Evolutionary conservation across 2,113 vertebrate genomes (phyloP).

Genomic region (Festucalex cinctus): DNA sequence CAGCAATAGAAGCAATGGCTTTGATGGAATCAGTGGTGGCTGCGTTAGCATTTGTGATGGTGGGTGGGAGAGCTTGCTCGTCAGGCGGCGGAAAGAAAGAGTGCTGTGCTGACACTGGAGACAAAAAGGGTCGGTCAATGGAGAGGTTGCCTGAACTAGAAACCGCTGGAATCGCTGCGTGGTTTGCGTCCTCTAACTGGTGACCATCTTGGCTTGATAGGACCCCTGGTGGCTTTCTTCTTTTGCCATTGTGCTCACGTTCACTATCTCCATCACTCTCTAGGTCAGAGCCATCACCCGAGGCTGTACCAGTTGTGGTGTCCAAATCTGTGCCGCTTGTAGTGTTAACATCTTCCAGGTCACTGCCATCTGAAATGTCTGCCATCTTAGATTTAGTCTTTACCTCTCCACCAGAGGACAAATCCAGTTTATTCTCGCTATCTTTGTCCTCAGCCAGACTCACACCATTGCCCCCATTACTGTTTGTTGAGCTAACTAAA

Average conservation of each 20-base stretch:
- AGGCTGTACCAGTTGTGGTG: slow-evolving; percentile 91
- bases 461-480: slow-evolving; percentile 65
- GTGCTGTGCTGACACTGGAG: slow-evolving; percentile 78
- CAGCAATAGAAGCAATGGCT: slow-evolving; percentile 96
- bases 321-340: slow-evolving; percentile 96
- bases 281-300: slow-evolving; percentile 86
- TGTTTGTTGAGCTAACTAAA: slow-evolving; percentile 78
- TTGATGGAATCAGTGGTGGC: slow-evolving; percentile 95
- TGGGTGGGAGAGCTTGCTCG: slow-evolving; percentile 86
- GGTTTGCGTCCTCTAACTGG: slow-evolving; percentile 72
- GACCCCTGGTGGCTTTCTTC: slow-evolving; percentile 63
- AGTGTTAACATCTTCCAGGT: slow-evolving; percentile 97
- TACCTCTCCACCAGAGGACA: slow-evolving; percentile 71
- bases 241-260: slow-evolving; percentile 74
- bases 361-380: slow-evolving; percentile 91
- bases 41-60: slow-evolving; percentile 81
- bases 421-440: slow-evolving; percentile 77
- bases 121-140: slow-evolving; percentile 82
- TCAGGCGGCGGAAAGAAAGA: slow-evolving; percentile 94
- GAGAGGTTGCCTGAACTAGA: slow-evolving; percentile 70
- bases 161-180: slow-evolving; percentile 67
- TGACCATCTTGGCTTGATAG: slow-evolving; percentile 67
- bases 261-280: slow-evolving; percentile 88
- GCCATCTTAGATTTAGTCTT: slow-evolving; percentile 86
- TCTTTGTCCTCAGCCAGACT: slow-evolving; percentile 76